These are phyloP conservation scores for Paramormyrops hopkinsi DNA, from an alignment of 2,797 vertebrate genomes.

Conservation along the genomic window DNA sequence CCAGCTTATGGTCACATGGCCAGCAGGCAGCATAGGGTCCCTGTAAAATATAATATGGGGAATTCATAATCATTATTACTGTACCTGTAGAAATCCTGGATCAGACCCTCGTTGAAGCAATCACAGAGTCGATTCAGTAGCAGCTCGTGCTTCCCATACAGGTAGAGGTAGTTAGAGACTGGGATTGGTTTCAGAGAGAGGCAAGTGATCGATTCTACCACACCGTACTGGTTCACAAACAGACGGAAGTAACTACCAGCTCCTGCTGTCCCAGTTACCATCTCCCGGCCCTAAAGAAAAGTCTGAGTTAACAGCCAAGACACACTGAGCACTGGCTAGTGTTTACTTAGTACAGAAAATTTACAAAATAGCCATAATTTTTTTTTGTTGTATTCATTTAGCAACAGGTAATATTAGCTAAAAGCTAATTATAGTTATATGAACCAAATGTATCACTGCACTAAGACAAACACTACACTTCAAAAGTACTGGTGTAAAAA, in stretches of 20 bases:
- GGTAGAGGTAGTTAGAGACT: constrained; percentile 70
- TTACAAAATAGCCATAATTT: neutral
- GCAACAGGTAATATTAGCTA: neutral
- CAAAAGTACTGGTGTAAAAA: neutral
- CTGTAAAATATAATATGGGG: neutral
- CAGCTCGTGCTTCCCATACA: constrained; percentile 80
- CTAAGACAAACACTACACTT: neutral
- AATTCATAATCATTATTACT: neutral
- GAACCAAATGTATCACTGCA: neutral
- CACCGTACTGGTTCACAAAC: constrained; percentile 56
- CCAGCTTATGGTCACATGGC: neutral
- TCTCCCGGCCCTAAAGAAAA: constrained; percentile 56
- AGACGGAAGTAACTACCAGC: constrained; percentile 79
- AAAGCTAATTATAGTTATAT: neutral
- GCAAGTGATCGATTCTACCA: constrained; percentile 80
- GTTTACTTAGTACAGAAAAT: neutral
- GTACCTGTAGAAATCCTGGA: constrained; percentile 84
- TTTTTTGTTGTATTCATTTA: neutral
- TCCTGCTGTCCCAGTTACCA: constrained; percentile 65
- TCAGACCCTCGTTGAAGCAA: constrained; percentile 56
- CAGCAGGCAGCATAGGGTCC: neutral
- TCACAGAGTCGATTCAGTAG: constrained; percentile 74
- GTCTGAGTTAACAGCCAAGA: neutral
- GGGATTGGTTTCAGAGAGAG: constrained; percentile 72
- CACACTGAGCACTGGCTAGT: neutral